Conservation (phyloP, 2,797 vertebrate genomes). For the Emydoidea blandingii region DNA sequence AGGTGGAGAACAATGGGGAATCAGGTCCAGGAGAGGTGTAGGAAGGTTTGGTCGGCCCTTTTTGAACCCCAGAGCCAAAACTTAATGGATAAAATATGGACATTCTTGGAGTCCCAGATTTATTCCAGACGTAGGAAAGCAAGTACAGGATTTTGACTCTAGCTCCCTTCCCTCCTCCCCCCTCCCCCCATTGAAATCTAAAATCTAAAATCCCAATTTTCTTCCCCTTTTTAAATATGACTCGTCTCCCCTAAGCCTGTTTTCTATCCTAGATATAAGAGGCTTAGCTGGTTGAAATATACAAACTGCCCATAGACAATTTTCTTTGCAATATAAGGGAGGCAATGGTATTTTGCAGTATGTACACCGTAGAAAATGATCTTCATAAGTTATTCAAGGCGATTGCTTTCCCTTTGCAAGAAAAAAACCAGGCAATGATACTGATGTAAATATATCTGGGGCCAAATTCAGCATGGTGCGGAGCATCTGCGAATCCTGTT, state of each 20-base stretch:
- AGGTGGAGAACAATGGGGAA: background rate
- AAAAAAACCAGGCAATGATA: slow-evolving; percentile 19
- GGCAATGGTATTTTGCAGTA: slow-evolving; percentile 10
- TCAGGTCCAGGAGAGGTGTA: background rate
- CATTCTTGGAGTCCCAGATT: background rate
- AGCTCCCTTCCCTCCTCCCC: background rate
- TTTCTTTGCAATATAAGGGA: background rate
- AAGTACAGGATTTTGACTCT: background rate
- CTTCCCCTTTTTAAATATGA: background rate
- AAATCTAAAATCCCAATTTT: background rate
- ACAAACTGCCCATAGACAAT: background rate
- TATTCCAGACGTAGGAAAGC: background rate
- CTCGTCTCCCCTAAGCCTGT: background rate
- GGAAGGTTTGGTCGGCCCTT: background rate
- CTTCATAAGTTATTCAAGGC: slow-evolving; percentile 34
- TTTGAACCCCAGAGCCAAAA: background rate
- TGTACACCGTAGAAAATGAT: slow-evolving; percentile 12
- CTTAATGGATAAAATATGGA: background rate
- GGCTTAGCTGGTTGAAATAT: background rate
- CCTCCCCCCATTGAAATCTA: background rate
- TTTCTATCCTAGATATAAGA: background rate
- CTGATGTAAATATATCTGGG: slow-evolving; percentile 37
- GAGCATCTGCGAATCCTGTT: slow-evolving; percentile 17
- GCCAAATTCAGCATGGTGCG: slow-evolving; percentile 16
- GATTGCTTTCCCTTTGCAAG: slow-evolving; percentile 37